These are phyloP conservation scores for Metacarcinus magister DNA, from an alignment of 2,888 invertebrate genomes.

Conservation along the genomic window DNA sequence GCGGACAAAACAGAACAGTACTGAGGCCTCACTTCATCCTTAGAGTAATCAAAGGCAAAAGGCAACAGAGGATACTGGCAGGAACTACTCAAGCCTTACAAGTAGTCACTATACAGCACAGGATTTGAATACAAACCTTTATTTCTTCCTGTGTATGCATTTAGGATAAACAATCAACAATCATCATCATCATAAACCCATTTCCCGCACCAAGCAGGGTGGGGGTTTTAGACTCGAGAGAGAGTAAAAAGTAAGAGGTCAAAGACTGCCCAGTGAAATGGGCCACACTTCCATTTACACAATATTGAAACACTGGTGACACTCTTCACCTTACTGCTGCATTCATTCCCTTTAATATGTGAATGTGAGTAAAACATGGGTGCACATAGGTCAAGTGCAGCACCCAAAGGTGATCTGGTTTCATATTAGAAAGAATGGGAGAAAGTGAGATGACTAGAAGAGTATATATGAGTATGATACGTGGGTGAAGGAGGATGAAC, in stretches of 20 bases:
- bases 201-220: conserved; percentile 12
- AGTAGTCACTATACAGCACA: neutral
- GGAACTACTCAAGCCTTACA: neutral
- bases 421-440: no score
- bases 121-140: conserved; percentile 71
- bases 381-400: no score
- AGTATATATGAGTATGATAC: no score
- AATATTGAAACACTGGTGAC: neutral
- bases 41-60: neutral
- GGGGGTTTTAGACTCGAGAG: neutral
- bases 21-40: neutral
- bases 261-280: conserved; percentile 3
- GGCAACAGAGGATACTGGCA: neutral
- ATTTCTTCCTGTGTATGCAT: conserved; percentile 78
- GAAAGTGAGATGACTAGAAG: no score
- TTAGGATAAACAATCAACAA: conserved; percentile 43
- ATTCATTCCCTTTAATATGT: no score
- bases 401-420: no score
- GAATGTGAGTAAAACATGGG: no score
- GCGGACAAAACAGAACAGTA: neutral
- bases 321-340: neutral
- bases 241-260: neutral
- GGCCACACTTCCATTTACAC: neutral
- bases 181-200: conserved; percentile 14
- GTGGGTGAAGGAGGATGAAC: no score